phyloP scores from a whole-genome alignment of 2,113 vertebrate genomes.

The Aplodontia rufa region DNA sequence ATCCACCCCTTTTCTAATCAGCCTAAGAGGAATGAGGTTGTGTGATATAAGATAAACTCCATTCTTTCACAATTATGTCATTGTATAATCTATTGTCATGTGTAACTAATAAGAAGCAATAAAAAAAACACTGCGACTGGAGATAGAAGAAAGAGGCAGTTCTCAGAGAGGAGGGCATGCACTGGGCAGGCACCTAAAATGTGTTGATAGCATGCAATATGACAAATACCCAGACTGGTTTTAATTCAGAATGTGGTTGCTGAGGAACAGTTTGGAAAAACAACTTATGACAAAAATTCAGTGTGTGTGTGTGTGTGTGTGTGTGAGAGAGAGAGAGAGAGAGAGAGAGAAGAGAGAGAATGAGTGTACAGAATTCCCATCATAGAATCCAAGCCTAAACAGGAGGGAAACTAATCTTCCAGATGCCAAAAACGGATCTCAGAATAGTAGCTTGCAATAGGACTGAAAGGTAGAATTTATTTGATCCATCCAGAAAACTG shows the following conservation, averaged over 20 bases:
- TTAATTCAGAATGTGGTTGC: slow-evolving; percentile 27
- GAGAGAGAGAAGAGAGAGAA: not conserved
- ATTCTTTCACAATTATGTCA: too few species aligned
- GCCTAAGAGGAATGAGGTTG: not conserved
- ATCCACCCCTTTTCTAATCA: not conserved
- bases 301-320: not conserved
- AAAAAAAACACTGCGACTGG: not conserved
- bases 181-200: not conserved
- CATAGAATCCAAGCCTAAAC: slow-evolving; percentile 24
- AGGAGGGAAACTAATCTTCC: slow-evolving; percentile 43
- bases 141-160: not conserved
- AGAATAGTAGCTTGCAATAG: slow-evolving; percentile 13
- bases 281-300: not conserved
- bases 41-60: too few species aligned
- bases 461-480: not conserved
- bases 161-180: not conserved
- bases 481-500: not conserved
- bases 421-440: slow-evolving; percentile 43
- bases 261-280: slow-evolving; percentile 44
- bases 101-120: too few species aligned
- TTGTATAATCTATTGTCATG: too few species aligned
- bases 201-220: not conserved
- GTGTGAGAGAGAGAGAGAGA: not conserved
- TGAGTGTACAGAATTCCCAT: not conserved
- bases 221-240: not conserved